phyloP scores from a whole-genome alignment of 2,888 invertebrate genomes.

The Liodrosophila aerea region DNA sequence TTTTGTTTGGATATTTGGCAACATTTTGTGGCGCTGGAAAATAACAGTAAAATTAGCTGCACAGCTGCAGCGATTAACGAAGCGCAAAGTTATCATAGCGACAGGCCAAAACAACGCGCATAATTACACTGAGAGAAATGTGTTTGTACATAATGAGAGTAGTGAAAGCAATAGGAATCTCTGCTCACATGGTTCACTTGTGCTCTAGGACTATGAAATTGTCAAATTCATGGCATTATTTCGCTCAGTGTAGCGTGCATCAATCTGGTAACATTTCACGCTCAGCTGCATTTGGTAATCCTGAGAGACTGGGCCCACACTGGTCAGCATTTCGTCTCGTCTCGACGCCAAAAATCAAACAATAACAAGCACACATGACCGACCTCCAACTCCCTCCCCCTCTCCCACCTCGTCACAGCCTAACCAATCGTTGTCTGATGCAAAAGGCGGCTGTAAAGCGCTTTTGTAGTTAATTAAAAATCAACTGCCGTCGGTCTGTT shows the following conservation, averaged over 20 bases:
- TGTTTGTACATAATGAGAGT: constrained; percentile 7
- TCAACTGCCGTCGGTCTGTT: constrained; percentile 82
- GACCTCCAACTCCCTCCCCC: background rate
- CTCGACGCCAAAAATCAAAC: constrained; percentile 50
- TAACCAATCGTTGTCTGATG: constrained; percentile 23
- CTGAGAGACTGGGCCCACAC: constrained; percentile 25
- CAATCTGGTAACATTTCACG: constrained; percentile 35
- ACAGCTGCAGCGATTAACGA: constrained; percentile 79
- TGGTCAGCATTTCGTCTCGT: constrained; percentile 55
- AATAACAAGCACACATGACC: constrained; percentile 40
- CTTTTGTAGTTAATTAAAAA: constrained; percentile 82
- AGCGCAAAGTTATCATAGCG: constrained; percentile 79
- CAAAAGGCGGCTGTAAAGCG: constrained; percentile 59
- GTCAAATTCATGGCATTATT: too few species aligned
- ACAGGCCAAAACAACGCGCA: constrained; percentile 1
- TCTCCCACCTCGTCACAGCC: background rate
- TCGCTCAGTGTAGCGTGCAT: background rate
- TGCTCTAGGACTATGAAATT: too few species aligned
- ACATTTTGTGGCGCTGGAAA: constrained; percentile 42
- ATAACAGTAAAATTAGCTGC: constrained; percentile 64
- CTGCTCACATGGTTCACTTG: too few species aligned
- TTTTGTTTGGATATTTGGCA: constrained; percentile 49
- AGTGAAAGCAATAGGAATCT: too few species aligned
- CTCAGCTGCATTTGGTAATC: constrained; percentile 59
- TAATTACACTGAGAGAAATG: constrained; percentile 4